A percentile compares a stretch with the other conserved stretches of the same genome.
Conservation (phyloP, 2,797 vertebrate genomes). For the Pseudochaenichthys georgianus region DNA sequence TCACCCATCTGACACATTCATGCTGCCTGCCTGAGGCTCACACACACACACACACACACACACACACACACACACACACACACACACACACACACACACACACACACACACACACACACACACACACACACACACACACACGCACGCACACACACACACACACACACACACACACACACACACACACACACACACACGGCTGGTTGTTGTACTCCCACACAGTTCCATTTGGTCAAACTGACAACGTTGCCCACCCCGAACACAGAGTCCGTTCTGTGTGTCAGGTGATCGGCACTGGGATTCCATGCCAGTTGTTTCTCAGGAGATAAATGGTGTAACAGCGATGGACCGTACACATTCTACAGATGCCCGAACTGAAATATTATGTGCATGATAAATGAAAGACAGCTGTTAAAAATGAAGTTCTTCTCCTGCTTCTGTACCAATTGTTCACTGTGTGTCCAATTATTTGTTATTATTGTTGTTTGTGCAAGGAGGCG, state of each 20-base stretch:
- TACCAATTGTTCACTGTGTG: background rate
- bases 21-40: constrained; percentile 69
- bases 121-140: too few relatives aligned
- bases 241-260: constrained; percentile 46
- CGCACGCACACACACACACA: too few relatives aligned
- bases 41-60: constrained; percentile 20
- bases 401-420: background rate
- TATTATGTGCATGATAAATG: background rate
- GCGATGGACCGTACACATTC: constrained; percentile 13
- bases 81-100: constrained; percentile 43
- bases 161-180: constrained; percentile 43
- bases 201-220: constrained; percentile 65
- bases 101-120: constrained; percentile 42
- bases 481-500: too few relatives aligned
- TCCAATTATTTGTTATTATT: background rate
- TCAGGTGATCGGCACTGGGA: constrained; percentile 34
- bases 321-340: constrained; percentile 27
- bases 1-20: constrained; percentile 81
- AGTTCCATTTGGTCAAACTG: constrained; percentile 55
- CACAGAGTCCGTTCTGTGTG: constrained; percentile 47
- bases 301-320: constrained; percentile 35
- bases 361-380: background rate
- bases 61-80: constrained; percentile 44
- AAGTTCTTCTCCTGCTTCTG: background rate
- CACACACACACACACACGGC: constrained; percentile 57